Evolutionary conservation across 2,888 invertebrate species (phyloP).

Genomic region (Therioaphis trifolii): DNA sequence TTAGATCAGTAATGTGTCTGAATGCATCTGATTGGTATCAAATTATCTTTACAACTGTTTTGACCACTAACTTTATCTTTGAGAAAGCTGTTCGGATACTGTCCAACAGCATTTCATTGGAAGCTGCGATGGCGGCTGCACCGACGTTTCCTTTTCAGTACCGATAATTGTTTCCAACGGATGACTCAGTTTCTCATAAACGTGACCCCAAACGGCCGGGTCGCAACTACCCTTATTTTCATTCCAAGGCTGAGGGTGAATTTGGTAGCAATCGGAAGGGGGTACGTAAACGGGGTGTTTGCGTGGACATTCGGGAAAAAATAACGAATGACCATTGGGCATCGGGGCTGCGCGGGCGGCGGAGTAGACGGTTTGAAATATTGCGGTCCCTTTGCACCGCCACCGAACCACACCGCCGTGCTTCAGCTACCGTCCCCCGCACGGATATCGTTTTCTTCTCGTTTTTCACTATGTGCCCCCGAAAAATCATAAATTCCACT

Average conservation of each 20-base stretch:
- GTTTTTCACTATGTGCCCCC: slow-evolving; percentile 60
- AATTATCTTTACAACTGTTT: background rate
- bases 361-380: slow-evolving; percentile 59
- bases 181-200: slow-evolving; percentile 62
- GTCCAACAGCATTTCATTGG: slow-evolving; percentile 8
- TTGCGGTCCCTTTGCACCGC: slow-evolving; percentile 53
- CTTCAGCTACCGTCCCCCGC: background rate
- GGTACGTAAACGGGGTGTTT: slow-evolving; percentile 63
- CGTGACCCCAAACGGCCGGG: slow-evolving; percentile 58
- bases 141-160: slow-evolving; percentile 40
- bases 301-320: slow-evolving; percentile 63
- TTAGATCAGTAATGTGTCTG: too few relatives aligned
- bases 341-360: slow-evolving; percentile 20
- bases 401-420: background rate
- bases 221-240: slow-evolving; percentile 60
- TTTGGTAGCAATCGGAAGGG: slow-evolving; percentile 54
- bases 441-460: slow-evolving; percentile 62
- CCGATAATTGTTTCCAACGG: slow-evolving; percentile 59
- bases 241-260: slow-evolving; percentile 57
- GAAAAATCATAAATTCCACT: slow-evolving; percentile 63
- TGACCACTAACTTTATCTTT: background rate
- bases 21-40: too few relatives aligned
- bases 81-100: background rate
- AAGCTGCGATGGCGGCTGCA: slow-evolving; percentile 28
- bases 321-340: slow-evolving; percentile 62